phyloP scores from a whole-genome alignment of 2,113 vertebrate species.

The Pleuronectes platessa region DNA sequence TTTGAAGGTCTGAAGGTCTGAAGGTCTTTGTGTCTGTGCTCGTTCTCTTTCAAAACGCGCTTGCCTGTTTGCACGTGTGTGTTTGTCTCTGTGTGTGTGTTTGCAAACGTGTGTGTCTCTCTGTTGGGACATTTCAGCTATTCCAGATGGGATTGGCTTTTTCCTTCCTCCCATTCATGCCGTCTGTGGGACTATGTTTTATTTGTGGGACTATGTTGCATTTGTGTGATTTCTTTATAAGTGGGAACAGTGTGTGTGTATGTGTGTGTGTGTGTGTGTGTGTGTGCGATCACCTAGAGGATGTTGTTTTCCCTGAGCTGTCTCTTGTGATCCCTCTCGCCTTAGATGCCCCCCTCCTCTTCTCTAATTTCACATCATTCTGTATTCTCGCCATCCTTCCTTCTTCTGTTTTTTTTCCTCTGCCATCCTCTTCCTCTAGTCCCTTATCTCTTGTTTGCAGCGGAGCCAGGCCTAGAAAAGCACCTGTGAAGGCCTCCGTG shows the following conservation, averaged over 20 bases:
- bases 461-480: conserved; percentile 34
- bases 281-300: conserved; percentile 58
- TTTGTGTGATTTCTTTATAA: conserved; percentile 4
- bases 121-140: not conserved
- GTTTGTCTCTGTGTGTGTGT: conserved; percentile 31
- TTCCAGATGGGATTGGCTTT: conserved; percentile 9
- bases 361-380: conserved; percentile 61
- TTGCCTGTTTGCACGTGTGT: conserved; percentile 18
- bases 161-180: not conserved
- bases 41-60: not conserved
- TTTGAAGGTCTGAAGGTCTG: conserved; percentile 68
- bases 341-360: conserved; percentile 49
- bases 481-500: conserved; percentile 25
- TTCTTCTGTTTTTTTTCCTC: not conserved
- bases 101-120: conserved; percentile 28
- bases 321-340: conserved; percentile 60
- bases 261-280: not conserved
- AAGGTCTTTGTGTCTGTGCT: conserved; percentile 1
- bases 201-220: conserved; percentile 1
- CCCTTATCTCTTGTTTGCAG: conserved; percentile 71
- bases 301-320: conserved; percentile 64
- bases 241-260: not conserved
- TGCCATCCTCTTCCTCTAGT: conserved; percentile 26
- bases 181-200: conserved; percentile 7
- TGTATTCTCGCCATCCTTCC: conserved; percentile 47